phyloP scores from a whole-genome alignment of 1,140 invertebrate genomes.

The Agrypnia vestita region DNA sequence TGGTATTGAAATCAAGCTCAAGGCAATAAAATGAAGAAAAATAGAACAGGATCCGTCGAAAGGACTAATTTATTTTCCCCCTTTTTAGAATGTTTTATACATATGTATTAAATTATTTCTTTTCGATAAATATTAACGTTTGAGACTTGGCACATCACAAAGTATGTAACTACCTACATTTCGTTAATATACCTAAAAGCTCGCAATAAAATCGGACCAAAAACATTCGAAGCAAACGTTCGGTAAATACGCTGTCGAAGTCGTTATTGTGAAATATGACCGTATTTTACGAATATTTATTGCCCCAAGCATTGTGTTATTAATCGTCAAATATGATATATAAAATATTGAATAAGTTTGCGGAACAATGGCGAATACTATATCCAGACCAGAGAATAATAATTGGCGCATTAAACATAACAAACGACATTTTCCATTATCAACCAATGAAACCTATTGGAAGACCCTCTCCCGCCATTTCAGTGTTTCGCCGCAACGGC shows the following conservation, averaged over 20 bases:
- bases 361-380: not conserved
- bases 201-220: too few relatives aligned
- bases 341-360: slow-evolving; percentile 22
- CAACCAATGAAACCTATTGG: not conserved
- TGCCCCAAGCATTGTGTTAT: not conserved
- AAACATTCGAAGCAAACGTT: too few relatives aligned
- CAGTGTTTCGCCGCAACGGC: not conserved
- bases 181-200: too few relatives aligned
- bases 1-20: too few relatives aligned
- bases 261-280: slow-evolving; percentile 11
- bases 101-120: too few relatives aligned
- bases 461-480: not conserved
- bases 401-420: not conserved
- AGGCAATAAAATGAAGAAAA: too few relatives aligned
- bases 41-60: too few relatives aligned
- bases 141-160: too few relatives aligned
- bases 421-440: not conserved
- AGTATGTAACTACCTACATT: too few relatives aligned
- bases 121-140: too few relatives aligned
- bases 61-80: too few relatives aligned
- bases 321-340: not conserved
- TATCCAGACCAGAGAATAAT: not conserved
- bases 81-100: too few relatives aligned
- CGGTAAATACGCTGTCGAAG: not conserved
- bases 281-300: slow-evolving; percentile 25